A percentile compares a stretch with the other conserved stretches of the same genome.
phyloP scores from a whole-genome alignment of 2,888 invertebrate species.

The Apamea epomidion region DNA sequence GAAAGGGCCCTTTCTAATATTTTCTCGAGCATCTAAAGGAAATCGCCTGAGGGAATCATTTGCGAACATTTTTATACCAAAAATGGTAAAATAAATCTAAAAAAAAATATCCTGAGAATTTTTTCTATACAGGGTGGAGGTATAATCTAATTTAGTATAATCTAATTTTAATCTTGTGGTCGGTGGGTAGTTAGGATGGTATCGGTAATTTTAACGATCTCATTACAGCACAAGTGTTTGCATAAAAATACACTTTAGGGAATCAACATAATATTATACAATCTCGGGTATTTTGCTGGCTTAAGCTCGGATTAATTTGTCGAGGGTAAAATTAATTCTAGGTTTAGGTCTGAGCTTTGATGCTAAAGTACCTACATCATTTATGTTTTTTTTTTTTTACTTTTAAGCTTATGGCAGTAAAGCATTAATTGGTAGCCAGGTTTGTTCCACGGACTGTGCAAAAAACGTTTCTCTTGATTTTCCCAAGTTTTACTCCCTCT shows the following conservation, averaged over 20 bases:
- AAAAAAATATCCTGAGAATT: conserved; percentile 20
- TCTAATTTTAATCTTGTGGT: conserved; percentile 45
- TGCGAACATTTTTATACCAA: conserved; percentile 45
- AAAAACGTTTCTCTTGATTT: not conserved
- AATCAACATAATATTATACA: conserved; percentile 20
- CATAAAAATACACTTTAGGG: conserved; percentile 41
- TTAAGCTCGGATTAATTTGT: conserved; percentile 17
- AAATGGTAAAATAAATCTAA: conserved; percentile 26
- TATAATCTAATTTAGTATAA: conserved; percentile 42
- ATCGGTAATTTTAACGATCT: conserved; percentile 49
- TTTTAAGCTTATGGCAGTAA: conserved; percentile 1
- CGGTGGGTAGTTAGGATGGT: conserved; percentile 26
- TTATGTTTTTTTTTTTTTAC: conserved; percentile 1
- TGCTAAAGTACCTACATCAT: conserved; percentile 1
- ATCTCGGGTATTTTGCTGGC: conserved; percentile 10
- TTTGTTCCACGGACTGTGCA: not conserved
- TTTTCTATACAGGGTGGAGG: not conserved
- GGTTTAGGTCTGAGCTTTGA: conserved; percentile 12
- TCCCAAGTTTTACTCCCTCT: not conserved
- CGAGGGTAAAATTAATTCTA: conserved; percentile 8
- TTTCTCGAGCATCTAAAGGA: conserved; percentile 36
- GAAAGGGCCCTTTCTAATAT: conserved; percentile 39
- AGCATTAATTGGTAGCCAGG: conserved; percentile 10
- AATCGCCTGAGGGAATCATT: conserved; percentile 53
- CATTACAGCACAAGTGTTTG: conserved; percentile 50